Base-by-base conservation (phyloP, 2,888 invertebrate species). In the Oeneis ivallda region DNA sequence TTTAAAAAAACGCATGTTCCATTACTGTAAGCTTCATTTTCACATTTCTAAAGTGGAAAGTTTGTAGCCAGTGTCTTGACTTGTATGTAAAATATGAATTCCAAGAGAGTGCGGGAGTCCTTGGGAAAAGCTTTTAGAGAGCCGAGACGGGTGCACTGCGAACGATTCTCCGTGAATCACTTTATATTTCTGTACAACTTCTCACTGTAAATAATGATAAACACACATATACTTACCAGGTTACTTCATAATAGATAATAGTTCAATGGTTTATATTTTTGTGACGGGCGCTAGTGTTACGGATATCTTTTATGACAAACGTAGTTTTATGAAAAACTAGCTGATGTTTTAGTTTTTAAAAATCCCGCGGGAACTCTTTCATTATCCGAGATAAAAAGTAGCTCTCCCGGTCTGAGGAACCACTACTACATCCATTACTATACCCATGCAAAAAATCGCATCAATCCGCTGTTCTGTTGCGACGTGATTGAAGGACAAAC, bases 61-160 rank as follows among this genome's bases (percentile, higher is more conserved):
- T 65, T 73, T 70, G 43, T 65, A 50, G 49, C 41, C 52, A 39
- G 63, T 66, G 64, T 62, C 60, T 62, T 69, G 68, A 49, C 67
- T 64, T 63, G 67, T 58, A 74, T 77, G 79, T 84, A 79, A 83
- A 83, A 81, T 82, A 83, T 84, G 80, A 79, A 83, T 78, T 77
- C 74, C 76, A 75, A 79, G 78, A 72, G 74, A 79, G 77, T 75
- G 77, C 66, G 75, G 75, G 73, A 72, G 75, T 82, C 76, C 79
- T 76, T 74, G 78, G 81, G 77, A 81, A 86, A 87, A 86, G 85
- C 86, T 86, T 87, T 86, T 85, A 85, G 82, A 81, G 78, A 78
- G 76, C 76, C 76, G 69, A 67, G 74, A 76, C 72, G 76, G 72
- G 71, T 76, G 76, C 79, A 75, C 39, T 70, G 77, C 75, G 32